These are phyloP conservation scores for Tragelaphus scriptus DNA, from an alignment of 2,113 vertebrate genomes.

Conservation along the genomic window DNA sequence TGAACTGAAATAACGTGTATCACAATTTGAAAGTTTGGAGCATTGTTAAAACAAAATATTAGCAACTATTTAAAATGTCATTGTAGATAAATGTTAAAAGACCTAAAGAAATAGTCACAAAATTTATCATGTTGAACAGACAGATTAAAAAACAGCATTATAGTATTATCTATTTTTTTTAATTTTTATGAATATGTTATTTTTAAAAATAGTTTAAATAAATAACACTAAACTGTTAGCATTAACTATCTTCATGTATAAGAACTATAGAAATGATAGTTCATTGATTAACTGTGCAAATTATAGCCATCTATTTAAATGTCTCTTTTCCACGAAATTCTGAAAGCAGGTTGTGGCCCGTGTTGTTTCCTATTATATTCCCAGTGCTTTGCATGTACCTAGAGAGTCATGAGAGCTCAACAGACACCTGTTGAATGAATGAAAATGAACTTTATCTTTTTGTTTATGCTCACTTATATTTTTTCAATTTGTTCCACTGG, in stretches of 20 bases:
- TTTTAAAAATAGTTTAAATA: background rate
- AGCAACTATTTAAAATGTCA: background rate
- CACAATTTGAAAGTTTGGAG: background rate
- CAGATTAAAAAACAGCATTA: background rate
- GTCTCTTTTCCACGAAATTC: background rate
- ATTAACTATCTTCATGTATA: background rate
- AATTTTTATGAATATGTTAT: background rate
- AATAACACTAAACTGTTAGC: background rate
- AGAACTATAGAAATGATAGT: background rate
- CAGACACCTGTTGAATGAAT: background rate
- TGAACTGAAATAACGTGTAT: background rate
- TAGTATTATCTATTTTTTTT: background rate
- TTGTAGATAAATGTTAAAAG: background rate
- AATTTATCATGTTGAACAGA: background rate
- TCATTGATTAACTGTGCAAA: background rate
- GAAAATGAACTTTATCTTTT: background rate
- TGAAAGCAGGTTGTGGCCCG: background rate
- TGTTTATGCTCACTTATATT: background rate
- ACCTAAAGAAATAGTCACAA: background rate
- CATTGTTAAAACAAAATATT: background rate
- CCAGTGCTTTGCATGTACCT: background rate
- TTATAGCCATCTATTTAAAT: background rate
- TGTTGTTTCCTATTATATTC: background rate
- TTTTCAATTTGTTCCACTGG: background rate
- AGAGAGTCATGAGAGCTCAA: background rate